Evolutionary conservation across 2,888 invertebrate genomes (phyloP).

Genomic region (Rhodophaea formosa): DNA sequence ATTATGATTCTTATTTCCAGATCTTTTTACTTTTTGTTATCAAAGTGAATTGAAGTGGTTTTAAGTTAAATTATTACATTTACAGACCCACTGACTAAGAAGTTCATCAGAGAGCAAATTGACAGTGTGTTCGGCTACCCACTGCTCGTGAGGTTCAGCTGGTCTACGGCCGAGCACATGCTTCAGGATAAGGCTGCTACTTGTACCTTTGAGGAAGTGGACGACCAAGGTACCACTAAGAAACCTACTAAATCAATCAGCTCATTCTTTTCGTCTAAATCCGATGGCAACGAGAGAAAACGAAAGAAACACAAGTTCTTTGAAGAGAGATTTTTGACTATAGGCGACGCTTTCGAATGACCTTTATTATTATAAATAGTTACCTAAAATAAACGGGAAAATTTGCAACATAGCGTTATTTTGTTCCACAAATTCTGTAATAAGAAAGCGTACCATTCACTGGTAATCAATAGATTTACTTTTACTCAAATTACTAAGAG

Average conservation of each 20-base stretch:
- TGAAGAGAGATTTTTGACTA: conserved; percentile 82
- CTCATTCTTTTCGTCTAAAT: conserved; percentile 75
- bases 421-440: too few relatives aligned
- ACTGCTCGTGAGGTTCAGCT: conserved; percentile 95
- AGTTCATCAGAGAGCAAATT: conserved; percentile 89
- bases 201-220: conserved; percentile 86
- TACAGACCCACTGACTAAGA: conserved; percentile 95
- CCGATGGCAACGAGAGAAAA: conserved; percentile 54
- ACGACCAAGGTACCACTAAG: conserved; percentile 70
- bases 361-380: not conserved
- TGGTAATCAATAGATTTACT: not conserved
- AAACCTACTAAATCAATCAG: conserved; percentile 80
- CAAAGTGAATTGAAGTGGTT: too few relatives aligned
- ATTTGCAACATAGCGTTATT: too few relatives aligned
- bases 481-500: too few relatives aligned
- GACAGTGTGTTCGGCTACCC: conserved; percentile 98
- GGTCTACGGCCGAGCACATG: conserved; percentile 95
- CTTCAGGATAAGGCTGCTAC: conserved; percentile 87
- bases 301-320: conserved; percentile 85
- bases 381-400: too few relatives aligned
- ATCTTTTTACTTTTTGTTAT: too few relatives aligned
- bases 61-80: too few relatives aligned
- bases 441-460: not conserved
- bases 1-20: too few relatives aligned
- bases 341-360: conserved; percentile 72